Evolutionary conservation across 2,888 invertebrate genomes (phyloP).

Genomic region (Agrochola lychnidis): DNA sequence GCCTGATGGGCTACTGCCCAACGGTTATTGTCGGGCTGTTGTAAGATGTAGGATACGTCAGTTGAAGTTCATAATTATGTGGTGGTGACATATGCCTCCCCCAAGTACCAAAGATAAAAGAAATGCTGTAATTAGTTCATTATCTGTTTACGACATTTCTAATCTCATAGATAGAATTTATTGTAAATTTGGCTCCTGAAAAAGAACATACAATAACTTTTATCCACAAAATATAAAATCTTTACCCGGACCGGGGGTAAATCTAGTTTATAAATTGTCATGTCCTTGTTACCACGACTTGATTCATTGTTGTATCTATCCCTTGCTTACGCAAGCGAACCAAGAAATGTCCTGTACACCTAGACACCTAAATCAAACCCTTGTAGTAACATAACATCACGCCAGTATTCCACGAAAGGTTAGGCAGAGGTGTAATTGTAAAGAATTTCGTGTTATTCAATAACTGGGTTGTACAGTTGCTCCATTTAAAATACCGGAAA

Average conservation of each 20-base stretch:
- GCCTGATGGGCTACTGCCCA: neutral
- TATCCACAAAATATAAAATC: neutral
- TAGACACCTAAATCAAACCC: conserved; percentile 37
- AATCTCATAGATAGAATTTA: too few species aligned
- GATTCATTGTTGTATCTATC: conserved; percentile 30
- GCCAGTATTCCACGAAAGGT: neutral
- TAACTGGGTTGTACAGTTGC: neutral
- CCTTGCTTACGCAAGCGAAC: neutral
- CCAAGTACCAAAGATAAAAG: neutral
- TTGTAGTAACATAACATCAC: neutral
- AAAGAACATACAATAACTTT: neutral
- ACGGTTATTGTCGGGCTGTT: neutral
- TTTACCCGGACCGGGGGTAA: neutral
- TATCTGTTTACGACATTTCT: neutral
- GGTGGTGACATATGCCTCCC: neutral
- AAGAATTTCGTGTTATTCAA: neutral
- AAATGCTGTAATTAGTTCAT: neutral
- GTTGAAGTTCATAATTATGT: neutral
- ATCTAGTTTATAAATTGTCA: conserved; percentile 33
- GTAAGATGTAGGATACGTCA: neutral
- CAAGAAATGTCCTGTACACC: neutral
- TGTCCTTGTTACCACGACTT: conserved; percentile 14
- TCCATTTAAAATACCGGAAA: neutral
- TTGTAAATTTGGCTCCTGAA: neutral
- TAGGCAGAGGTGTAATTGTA: neutral